phyloP scores from a whole-genome alignment of 1,140 invertebrate genomes.

The Augochlora pura region DNA sequence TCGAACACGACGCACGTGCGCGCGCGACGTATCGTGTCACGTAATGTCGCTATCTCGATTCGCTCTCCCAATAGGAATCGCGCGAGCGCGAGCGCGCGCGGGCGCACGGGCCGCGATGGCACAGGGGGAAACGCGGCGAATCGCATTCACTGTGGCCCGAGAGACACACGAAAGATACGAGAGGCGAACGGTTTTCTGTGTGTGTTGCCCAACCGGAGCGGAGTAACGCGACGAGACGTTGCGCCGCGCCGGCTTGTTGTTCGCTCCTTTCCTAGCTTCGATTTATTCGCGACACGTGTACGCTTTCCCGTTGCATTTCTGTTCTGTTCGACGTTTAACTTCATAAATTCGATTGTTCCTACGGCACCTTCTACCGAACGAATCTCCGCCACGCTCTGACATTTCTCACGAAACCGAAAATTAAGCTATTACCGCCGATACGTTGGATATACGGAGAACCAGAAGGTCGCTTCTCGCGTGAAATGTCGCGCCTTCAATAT shows the following conservation, averaged over 20 bases:
- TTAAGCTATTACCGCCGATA: too few species aligned
- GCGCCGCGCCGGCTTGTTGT: too few species aligned
- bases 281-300: not conserved
- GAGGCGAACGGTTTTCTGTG: not conserved
- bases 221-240: not conserved
- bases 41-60: constrained; percentile 52
- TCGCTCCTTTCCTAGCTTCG: not conserved
- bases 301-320: not conserved
- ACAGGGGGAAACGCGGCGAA: not conserved
- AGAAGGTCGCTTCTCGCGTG: too few species aligned
- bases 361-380: too few species aligned
- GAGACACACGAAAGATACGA: not conserved
- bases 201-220: constrained; percentile 1
- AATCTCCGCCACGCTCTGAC: too few species aligned
- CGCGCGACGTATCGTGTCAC: constrained; percentile 45
- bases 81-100: too few species aligned
- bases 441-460: too few species aligned
- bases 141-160: not conserved
- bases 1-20: constrained; percentile 50
- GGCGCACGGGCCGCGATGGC: constrained; percentile 21
- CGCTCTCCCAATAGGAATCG: constrained; percentile 24
- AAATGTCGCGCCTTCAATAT: too few species aligned
- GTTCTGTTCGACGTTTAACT: too few species aligned
- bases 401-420: too few species aligned
- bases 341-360: too few species aligned